Conservation (phyloP, 2,113 vertebrate genomes). For the Hipposideros armiger region DNA sequence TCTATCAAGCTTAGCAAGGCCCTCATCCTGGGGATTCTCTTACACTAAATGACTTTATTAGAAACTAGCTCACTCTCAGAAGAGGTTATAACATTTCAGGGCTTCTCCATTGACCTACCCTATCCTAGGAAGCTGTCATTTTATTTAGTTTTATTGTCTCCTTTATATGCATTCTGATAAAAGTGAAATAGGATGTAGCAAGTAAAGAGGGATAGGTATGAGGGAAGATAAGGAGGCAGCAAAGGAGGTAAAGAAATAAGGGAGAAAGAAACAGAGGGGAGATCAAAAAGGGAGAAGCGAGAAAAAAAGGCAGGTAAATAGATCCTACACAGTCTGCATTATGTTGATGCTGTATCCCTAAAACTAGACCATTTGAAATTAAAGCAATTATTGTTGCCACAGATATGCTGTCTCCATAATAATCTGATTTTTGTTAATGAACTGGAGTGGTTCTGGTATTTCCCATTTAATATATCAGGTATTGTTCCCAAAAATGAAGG, state of each 20-base stretch:
- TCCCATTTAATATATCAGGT: not conserved
- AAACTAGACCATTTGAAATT: not conserved
- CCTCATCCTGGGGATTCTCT: not conserved
- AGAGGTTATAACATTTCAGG: constrained; percentile 41
- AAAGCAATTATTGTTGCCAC: not conserved
- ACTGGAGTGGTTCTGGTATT: not conserved
- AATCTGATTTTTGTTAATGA: constrained; percentile 29
- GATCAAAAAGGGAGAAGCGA: not conserved
- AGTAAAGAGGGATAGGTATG: not conserved
- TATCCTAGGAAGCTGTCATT: not conserved
- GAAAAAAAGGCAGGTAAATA: not conserved
- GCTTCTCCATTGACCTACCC: not conserved
- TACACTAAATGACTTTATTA: constrained; percentile 16
- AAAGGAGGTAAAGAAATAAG: not conserved
- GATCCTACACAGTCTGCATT: not conserved
- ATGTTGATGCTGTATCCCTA: not conserved
- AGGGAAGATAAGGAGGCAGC: not conserved
- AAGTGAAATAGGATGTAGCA: not conserved
- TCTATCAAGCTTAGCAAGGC: not conserved
- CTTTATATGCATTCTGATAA: not conserved
- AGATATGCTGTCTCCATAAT: not conserved
- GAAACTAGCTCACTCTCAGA: constrained; percentile 9
- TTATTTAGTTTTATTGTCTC: not conserved
- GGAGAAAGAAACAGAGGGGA: not conserved
- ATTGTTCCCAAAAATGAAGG: not conserved